phyloP scores from a whole-genome alignment of 2,113 vertebrate species.

The Dendrocopos noguchii region DNA sequence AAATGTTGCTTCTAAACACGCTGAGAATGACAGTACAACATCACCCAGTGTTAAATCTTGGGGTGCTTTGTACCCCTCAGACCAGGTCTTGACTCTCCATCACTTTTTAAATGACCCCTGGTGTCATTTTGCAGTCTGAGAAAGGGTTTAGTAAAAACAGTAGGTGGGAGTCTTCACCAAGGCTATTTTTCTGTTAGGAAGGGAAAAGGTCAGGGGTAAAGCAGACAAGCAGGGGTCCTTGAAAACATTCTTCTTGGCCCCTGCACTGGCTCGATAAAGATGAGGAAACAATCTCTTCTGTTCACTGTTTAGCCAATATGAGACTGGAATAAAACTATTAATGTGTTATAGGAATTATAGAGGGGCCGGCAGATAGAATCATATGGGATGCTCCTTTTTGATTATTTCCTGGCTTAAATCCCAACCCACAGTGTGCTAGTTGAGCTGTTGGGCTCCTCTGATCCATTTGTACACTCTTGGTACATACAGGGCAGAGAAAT shows the following conservation, averaged over 20 bases:
- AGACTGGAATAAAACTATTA: background rate
- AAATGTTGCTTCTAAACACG: background rate
- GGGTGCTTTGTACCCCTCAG: background rate
- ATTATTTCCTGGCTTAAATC: background rate
- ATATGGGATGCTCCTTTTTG: background rate
- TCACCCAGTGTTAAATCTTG: background rate
- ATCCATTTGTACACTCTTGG: background rate
- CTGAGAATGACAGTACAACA: fast-evolving
- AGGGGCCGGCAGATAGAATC: background rate
- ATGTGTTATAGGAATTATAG: background rate
- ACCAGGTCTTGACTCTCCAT: background rate
- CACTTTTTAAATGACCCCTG: background rate
- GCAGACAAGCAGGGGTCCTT: background rate
- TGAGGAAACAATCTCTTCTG: background rate
- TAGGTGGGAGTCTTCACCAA: background rate
- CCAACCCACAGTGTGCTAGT: background rate
- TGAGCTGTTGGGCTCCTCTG: background rate
- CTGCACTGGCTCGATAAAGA: background rate
- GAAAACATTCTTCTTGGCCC: background rate
- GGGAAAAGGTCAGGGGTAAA: background rate
- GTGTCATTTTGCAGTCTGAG: background rate
- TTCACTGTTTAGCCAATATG: background rate
- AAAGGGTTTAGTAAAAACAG: background rate
- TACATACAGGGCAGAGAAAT: background rate
- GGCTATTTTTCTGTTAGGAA: background rate